Percentiles rank a stretch among this genome's conserved stretches.
Evolutionary conservation across 2,888 invertebrate species (phyloP).

Genomic region (Eurytoma californica): DNA sequence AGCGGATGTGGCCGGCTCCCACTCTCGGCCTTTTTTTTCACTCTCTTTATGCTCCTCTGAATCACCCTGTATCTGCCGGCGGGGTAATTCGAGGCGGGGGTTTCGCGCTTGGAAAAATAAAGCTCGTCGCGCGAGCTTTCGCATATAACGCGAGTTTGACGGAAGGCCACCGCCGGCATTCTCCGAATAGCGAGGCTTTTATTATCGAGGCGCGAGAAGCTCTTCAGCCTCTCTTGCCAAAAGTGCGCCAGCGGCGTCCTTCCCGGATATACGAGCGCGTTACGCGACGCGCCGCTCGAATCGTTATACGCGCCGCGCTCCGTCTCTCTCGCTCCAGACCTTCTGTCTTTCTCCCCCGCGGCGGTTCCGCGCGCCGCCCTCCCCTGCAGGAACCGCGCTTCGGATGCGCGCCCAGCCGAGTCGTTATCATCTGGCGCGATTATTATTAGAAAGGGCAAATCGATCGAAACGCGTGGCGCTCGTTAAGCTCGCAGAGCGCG

Average conservation of each 20-base stretch:
- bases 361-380: constrained; percentile 19
- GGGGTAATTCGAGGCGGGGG: not conserved
- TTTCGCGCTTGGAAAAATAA: no score
- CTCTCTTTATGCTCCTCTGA: not conserved
- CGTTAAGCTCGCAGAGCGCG: constrained; percentile 20
- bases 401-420: not conserved
- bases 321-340: not conserved
- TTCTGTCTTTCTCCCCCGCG: not conserved
- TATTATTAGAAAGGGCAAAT: constrained; percentile 39
- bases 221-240: no score
- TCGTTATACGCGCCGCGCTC: not conserved
- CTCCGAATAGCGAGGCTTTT: no score
- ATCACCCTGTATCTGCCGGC: constrained; percentile 7
- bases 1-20: no score
- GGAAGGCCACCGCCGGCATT: no score
- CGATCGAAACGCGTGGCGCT: constrained; percentile 24
- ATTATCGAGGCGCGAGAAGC: no score
- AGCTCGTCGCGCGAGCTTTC: no score
- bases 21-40: not conserved
- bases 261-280: no score
- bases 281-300: no score
- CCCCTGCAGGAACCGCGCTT: constrained; percentile 28
- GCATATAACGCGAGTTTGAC: no score
- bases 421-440: constrained; percentile 36
- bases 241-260: no score